Evolutionary conservation across 2,888 invertebrate genomes (phyloP).

Genomic region (Mellilla xanthometata): DNA sequence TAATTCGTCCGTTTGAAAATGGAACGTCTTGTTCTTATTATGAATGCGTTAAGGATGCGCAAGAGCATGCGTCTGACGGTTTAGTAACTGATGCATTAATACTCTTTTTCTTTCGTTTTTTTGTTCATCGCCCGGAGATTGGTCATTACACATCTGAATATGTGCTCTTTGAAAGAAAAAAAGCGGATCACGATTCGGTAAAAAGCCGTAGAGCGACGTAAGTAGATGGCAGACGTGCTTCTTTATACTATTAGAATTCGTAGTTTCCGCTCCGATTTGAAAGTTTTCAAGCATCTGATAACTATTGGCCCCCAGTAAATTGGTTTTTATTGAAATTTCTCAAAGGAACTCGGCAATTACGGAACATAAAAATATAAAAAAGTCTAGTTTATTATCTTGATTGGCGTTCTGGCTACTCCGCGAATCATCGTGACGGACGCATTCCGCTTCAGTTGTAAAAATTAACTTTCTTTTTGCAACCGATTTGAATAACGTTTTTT

Average conservation of each 20-base stretch:
- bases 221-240: slow-evolving; percentile 75
- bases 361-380: slow-evolving; percentile 20
- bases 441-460: slow-evolving; percentile 18
- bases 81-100: slow-evolving; percentile 82
- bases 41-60: slow-evolving; percentile 79
- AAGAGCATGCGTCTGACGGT: slow-evolving; percentile 77
- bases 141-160: slow-evolving; percentile 81
- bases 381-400: slow-evolving; percentile 19
- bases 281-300: slow-evolving; percentile 48
- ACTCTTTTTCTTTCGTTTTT: slow-evolving; percentile 56
- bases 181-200: slow-evolving; percentile 75
- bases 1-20: slow-evolving; percentile 70
- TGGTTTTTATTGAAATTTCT: slow-evolving; percentile 45
- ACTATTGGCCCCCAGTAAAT: slow-evolving; percentile 42
- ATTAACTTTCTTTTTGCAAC: slow-evolving; percentile 17
- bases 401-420: slow-evolving; percentile 18
- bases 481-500: slow-evolving; percentile 5
- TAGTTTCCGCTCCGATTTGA: slow-evolving; percentile 74
- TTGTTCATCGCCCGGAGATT: slow-evolving; percentile 75
- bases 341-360: slow-evolving; percentile 31
- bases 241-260: slow-evolving; percentile 74
- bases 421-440: slow-evolving; percentile 21
- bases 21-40: slow-evolving; percentile 76
- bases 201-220: slow-evolving; percentile 71
- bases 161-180: slow-evolving; percentile 75